Conservation (phyloP, 37 sponge, comb jelly and placozoan species). For the Oopsacas minuta region DNA sequence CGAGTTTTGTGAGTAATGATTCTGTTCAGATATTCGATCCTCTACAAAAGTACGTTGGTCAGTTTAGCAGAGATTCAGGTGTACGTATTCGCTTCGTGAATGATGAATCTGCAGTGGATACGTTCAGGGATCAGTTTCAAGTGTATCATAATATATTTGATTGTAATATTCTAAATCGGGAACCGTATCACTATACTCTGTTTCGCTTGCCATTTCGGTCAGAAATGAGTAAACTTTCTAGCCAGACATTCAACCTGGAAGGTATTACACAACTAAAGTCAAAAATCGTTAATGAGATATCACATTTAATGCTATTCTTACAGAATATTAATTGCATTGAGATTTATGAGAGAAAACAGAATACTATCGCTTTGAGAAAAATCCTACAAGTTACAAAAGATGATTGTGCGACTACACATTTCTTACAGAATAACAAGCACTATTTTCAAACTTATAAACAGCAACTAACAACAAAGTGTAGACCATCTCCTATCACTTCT, state of each 20-base stretch:
- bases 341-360: not conserved
- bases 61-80: conserved; percentile 4
- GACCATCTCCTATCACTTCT: not conserved
- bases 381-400: not conserved
- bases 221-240: not conserved
- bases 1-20: conserved; percentile 34
- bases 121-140: not conserved
- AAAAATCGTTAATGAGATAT: not conserved
- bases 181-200: not conserved
- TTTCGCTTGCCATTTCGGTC: not conserved
- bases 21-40: not conserved
- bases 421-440: not conserved
- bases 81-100: not conserved
- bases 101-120: not conserved
- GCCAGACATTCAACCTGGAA: not conserved
- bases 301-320: not conserved
- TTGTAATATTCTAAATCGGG: not conserved
- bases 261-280: not conserved
- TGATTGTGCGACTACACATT: conserved; percentile 7
- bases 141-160: not conserved
- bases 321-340: conserved; percentile 6
- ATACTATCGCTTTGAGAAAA: not conserved
- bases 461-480: not conserved
- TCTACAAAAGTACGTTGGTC: not conserved
- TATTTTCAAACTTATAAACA: conserved; percentile 6